Conservation (phyloP, 37 sponge, comb jelly and placozoan species). For the Hormiphora californensis region DNA sequence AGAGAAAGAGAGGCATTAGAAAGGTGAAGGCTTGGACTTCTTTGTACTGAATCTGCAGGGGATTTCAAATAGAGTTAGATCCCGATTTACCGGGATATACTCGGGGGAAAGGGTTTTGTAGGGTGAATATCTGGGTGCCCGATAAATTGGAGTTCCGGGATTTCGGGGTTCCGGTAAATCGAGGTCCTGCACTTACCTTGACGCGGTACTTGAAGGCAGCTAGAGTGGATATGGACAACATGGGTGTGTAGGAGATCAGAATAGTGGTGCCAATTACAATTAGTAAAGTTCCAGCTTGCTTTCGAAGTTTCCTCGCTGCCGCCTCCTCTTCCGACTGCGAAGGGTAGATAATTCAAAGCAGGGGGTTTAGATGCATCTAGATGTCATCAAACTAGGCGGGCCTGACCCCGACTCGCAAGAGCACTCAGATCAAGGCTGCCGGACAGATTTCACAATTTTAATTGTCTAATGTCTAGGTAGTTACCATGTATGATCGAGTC, state of each 20-base stretch:
- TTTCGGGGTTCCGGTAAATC: neutral
- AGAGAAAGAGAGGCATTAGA: too few species aligned
- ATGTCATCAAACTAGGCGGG: too few species aligned
- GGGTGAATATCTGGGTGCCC: too few species aligned
- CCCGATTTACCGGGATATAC: too few species aligned
- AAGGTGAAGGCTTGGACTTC: neutral
- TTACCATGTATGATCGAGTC: too few species aligned
- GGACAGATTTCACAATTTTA: too few species aligned
- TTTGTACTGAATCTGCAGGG: neutral
- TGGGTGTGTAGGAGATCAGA: neutral
- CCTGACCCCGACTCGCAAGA: too few species aligned
- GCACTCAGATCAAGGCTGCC: too few species aligned
- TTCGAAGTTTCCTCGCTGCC: neutral
- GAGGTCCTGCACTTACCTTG: neutral
- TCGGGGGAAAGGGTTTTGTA: too few species aligned
- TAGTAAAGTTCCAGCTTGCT: slow-evolving; percentile 1
- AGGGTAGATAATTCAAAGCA: neutral
- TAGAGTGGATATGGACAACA: neutral
- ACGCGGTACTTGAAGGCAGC: slow-evolving; percentile 7
- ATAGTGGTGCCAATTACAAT: slow-evolving; percentile 29
- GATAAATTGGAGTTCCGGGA: neutral
- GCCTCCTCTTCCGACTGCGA: slow-evolving; percentile 19
- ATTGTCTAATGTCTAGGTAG: too few species aligned
- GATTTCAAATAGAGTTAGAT: too few species aligned
- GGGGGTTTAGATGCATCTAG: too few species aligned